Percentiles rank a stretch among this genome's conserved stretches.
phyloP scores from a whole-genome alignment of 1,140 invertebrate species.

The Anastrepha obliqua region DNA sequence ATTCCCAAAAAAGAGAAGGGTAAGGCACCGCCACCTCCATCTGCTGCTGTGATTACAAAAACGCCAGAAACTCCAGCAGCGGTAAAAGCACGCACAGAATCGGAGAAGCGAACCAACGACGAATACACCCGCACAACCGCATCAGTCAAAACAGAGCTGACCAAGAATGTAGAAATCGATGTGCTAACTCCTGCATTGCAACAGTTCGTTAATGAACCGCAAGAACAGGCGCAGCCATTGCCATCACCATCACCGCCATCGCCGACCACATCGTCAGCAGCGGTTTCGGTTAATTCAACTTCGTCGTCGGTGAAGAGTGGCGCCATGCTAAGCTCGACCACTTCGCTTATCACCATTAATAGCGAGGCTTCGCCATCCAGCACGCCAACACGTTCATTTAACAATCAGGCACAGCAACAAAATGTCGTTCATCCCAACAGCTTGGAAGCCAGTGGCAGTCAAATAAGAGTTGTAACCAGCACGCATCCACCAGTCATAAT shows the following conservation, averaged over 20 bases:
- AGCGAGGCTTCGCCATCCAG: slow-evolving; percentile 64
- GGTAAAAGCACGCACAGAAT: slow-evolving; percentile 8
- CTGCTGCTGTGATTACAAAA: slow-evolving; percentile 62
- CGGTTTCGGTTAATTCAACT: slow-evolving; percentile 67
- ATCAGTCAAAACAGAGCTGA: background rate
- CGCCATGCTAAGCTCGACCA: slow-evolving; percentile 66
- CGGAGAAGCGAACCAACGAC: slow-evolving; percentile 54
- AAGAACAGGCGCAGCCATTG: slow-evolving; percentile 65
- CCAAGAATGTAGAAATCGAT: slow-evolving; percentile 24
- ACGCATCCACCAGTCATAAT: slow-evolving; percentile 85
- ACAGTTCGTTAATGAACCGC: background rate
- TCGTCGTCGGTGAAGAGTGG: slow-evolving; percentile 57
- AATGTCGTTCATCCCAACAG: slow-evolving; percentile 79
- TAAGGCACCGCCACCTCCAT: slow-evolving; percentile 81
- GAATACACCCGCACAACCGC: background rate
- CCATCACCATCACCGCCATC: slow-evolving; percentile 68
- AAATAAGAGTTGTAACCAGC: slow-evolving; percentile 87
- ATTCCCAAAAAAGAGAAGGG: slow-evolving; percentile 82
- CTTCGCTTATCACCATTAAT: slow-evolving; percentile 72
- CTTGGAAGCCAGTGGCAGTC: slow-evolving; percentile 82
- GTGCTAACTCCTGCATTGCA: background rate
- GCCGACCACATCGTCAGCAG: slow-evolving; percentile 73
- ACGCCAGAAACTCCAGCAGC: slow-evolving; percentile 66
- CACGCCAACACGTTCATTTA: slow-evolving; percentile 51
- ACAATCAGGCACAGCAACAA: slow-evolving; percentile 56